Evolutionary conservation across 2,113 vertebrate genomes (phyloP).

Genomic region (Podarcis muralis): DNA sequence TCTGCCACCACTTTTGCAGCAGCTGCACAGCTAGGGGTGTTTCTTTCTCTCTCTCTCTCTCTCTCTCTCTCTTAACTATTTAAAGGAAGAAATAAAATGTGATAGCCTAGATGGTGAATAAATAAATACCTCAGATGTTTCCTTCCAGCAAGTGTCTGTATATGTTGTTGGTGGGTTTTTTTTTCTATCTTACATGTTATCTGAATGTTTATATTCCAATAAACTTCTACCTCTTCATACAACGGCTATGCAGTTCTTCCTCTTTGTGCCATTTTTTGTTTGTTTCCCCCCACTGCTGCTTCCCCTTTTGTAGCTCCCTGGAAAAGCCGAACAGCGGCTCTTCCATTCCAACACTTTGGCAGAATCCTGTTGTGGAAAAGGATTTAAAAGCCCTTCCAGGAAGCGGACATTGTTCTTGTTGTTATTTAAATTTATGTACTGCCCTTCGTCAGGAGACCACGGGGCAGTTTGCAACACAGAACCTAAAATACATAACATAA

Average conservation of each 20-base stretch:
- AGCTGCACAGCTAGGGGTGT: constrained; percentile 38
- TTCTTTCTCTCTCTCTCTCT: not conserved
- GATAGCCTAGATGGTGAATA: constrained; percentile 78
- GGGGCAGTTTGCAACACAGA: no score
- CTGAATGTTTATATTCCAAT: constrained; percentile 86
- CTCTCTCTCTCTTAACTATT: constrained; percentile 63
- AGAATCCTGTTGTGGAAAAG: not conserved
- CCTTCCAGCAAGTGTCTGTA: constrained; percentile 81
- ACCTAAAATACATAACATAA: no score
- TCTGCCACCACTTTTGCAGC: constrained; percentile 33
- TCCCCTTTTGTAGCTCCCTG: not conserved
- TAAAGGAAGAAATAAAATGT: constrained; percentile 66
- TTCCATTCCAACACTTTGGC: no score
- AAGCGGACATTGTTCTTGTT: not conserved
- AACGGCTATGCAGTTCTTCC: not conserved
- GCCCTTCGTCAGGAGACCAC: no score
- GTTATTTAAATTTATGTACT: no score
- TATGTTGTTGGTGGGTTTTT: constrained; percentile 80
- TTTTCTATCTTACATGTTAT: constrained; percentile 81
- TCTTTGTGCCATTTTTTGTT: not conserved
- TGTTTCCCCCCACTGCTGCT: not conserved
- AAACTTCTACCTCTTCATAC: constrained; percentile 85
- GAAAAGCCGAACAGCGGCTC: not conserved
- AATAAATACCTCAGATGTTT: constrained; percentile 80
- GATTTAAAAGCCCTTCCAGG: not conserved